A percentile compares a stretch with the other conserved stretches of the same genome.
Conservation (phyloP, 2,888 invertebrate genomes). For the Acrocyrtus sp. region DNA sequence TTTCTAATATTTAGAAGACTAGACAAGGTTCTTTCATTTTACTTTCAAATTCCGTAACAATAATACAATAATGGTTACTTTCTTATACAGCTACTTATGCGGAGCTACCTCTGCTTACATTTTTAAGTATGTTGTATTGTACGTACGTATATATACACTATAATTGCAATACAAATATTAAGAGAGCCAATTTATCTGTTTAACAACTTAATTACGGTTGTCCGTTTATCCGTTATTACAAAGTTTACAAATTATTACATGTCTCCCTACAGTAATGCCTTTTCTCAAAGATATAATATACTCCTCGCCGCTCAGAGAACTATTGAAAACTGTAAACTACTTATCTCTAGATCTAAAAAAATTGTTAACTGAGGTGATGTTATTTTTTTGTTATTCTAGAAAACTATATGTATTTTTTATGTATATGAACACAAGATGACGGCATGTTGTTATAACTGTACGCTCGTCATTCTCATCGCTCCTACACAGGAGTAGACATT, state of each 20-base stretch:
- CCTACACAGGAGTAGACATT: too few species aligned
- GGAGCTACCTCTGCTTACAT: background rate
- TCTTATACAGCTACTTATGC: background rate
- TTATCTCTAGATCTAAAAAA: too few species aligned
- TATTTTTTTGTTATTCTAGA: too few species aligned
- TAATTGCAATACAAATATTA: background rate
- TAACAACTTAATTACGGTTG: background rate
- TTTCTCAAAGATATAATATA: background rate
- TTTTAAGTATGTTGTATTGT: too few species aligned
- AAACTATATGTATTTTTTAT: background rate
- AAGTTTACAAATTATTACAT: background rate
- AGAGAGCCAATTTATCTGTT: background rate
- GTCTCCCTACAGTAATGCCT: background rate
- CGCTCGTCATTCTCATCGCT: too few species aligned
- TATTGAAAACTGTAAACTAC: too few species aligned
- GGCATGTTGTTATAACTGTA: too few species aligned
- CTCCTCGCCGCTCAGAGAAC: too few species aligned
- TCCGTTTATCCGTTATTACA: background rate
- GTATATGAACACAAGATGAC: constrained; percentile 14
- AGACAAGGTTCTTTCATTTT: constrained; percentile 43
- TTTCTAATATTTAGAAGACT: constrained; percentile 39
- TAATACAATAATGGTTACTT: background rate
- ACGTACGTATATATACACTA: background rate
- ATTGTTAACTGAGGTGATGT: too few species aligned
- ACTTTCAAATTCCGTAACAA: constrained; percentile 1